phyloP scores from a whole-genome alignment of 2,888 invertebrate species.

The Gisinianus flammeolus region DNA sequence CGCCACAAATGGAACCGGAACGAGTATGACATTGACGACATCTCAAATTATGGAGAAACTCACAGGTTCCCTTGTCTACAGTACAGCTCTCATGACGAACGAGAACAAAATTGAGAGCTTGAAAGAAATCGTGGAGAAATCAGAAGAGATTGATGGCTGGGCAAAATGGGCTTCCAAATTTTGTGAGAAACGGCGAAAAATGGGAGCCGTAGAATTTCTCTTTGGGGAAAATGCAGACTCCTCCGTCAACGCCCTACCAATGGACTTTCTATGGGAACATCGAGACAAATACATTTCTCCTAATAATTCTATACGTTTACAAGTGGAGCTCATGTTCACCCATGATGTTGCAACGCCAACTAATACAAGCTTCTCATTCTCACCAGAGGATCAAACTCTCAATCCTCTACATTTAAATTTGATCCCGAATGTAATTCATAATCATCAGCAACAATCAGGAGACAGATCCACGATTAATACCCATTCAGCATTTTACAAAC shows the following conservation, averaged over 20 bases:
- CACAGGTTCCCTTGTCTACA: background rate
- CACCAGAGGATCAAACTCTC: no score
- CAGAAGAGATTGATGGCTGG: conserved; percentile 28
- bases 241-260: conserved; percentile 11
- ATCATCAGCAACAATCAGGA: no score
- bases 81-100: background rate
- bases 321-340: conserved; percentile 22
- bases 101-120: background rate
- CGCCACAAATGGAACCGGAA: background rate
- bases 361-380: no score
- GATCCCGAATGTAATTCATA: no score
- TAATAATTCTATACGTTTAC: background rate
- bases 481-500: background rate
- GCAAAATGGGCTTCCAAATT: conserved; percentile 28
- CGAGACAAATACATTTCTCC: background rate
- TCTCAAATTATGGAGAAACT: background rate
- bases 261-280: background rate
- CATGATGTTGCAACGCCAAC: background rate
- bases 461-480: background rate
- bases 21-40: background rate
- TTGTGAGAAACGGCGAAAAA: conserved; percentile 27
- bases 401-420: no score
- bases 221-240: conserved; percentile 24
- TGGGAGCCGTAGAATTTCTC: conserved; percentile 19
- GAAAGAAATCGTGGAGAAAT: conserved; percentile 18